Base-by-base conservation (phyloP, 1,140 invertebrate species). In the Drosophila nigromelanica region DNA sequence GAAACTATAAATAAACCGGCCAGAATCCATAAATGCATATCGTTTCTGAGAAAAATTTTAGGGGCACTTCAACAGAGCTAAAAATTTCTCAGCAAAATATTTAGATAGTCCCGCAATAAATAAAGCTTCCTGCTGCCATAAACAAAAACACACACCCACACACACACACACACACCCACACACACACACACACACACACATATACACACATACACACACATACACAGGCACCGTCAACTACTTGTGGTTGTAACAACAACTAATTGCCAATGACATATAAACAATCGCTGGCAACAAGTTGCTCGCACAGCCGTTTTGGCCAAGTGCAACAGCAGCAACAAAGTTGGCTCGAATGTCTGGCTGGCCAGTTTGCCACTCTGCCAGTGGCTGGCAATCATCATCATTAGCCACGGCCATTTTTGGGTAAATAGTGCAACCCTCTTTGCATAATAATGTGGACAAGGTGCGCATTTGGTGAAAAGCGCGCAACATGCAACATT, bases 341-440 rank as follows among this genome's bases (percentile, higher is more conserved):
- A 81, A 81, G 64, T 81, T 69, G 78, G 60, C 60, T 70, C 60
- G 67, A 55, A 45, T 45, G 43, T 59, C 56, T 70, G 67, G 59
- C 67, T 51, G 42, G 50, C 66, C 50, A 55, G 45, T 63, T 27
- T 45, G 43, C 58, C 18, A 18, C 47, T 45, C 39, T 40, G 59
- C 12, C 37, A 21, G 6, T 45, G 33, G 33, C 54, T 72, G 78
- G 73, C 83, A 89, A 89, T 89, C 83, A 89, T 89, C 83, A 89
- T 89, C 83, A 89, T 89, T 89, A 89, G 83, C 80, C 70, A 80
- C 77, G 80, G 85, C 83, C 83, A 83, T 89, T 89, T 89, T 89
- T 89, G 83, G 83, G 83, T 89, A 89, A 89, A 89, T 89, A 89
- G 83, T 89, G 83, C 83, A 89, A 89, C 85, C 83, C 83, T 89